Percentiles rank a stretch among this genome's conserved stretches.
phyloP scores from a whole-genome alignment of 2,113 vertebrate species.

The Leucosticte australis region DNA sequence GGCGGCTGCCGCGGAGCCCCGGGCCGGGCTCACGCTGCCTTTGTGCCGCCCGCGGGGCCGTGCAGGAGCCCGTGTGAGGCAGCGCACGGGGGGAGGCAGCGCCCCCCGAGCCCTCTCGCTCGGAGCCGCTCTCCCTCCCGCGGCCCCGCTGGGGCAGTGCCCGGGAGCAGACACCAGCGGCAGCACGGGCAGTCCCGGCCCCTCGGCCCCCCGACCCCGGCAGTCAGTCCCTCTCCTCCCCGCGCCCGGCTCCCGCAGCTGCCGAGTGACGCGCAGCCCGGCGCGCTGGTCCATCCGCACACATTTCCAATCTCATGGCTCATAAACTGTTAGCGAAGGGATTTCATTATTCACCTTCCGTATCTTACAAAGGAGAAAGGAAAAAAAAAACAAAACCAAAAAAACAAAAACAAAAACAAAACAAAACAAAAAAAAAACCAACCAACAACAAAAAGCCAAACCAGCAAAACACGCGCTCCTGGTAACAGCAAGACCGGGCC shows the following conservation, averaged over 20 bases:
- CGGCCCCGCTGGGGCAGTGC: neutral
- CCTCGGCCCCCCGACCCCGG: neutral
- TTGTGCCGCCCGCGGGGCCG: neutral
- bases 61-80: neutral
- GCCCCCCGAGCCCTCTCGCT: neutral
- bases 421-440: neutral
- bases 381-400: neutral
- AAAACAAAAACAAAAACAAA: neutral
- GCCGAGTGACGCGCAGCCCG: neutral
- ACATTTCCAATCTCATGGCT: conserved; percentile 97
- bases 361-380: conserved; percentile 58
- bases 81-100: neutral
- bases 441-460: neutral
- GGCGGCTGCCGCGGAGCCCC: neutral
- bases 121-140: neutral
- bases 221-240: neutral
- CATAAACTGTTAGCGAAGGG: conserved; percentile 96
- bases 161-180: neutral
- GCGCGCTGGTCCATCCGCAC: conserved; percentile 67
- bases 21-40: neutral
- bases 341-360: conserved; percentile 84
- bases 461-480: neutral
- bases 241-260: neutral
- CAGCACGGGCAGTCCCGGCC: neutral
- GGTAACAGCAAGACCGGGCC: neutral